Conservation (phyloP, 1,140 invertebrate genomes). For the Holcopasites calliopsidis region DNA sequence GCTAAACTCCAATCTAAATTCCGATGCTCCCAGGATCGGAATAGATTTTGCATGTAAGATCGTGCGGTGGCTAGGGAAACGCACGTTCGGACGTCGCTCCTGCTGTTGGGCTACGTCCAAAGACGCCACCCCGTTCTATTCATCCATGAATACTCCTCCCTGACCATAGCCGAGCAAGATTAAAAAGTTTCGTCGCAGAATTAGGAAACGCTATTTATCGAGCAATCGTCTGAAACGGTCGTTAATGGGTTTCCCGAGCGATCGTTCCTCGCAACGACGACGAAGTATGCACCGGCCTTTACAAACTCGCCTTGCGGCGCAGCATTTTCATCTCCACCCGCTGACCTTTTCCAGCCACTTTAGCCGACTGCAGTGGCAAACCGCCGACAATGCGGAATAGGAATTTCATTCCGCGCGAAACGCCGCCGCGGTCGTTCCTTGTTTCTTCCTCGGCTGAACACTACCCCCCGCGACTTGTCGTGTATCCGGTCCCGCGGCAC, state of each 20-base stretch:
- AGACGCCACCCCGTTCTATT: neutral
- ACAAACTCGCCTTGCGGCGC: slow-evolving; percentile 3
- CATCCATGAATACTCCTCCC: too few species aligned
- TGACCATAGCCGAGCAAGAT: neutral
- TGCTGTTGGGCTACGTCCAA: slow-evolving; percentile 16
- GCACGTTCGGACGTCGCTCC: neutral
- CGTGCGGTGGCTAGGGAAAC: neutral
- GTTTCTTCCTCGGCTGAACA: slow-evolving; percentile 6
- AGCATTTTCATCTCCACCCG: slow-evolving; percentile 21
- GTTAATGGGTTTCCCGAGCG: slow-evolving; percentile 25
- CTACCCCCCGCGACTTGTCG: neutral
- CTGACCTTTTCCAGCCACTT: slow-evolving; percentile 38
- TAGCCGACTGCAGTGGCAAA: slow-evolving; percentile 41
- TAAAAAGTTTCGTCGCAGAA: slow-evolving; percentile 9
- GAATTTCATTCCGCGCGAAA: slow-evolving; percentile 45
- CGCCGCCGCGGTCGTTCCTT: neutral
- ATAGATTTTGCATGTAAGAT: slow-evolving; percentile 34
- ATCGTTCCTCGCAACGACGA: slow-evolving; percentile 3
- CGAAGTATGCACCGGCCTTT: slow-evolving; percentile 6
- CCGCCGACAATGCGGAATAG: slow-evolving; percentile 46
- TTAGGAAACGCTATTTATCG: slow-evolving; percentile 15
- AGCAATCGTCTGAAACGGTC: slow-evolving; percentile 1
- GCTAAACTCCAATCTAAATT: slow-evolving; percentile 43
- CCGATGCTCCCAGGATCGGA: slow-evolving; percentile 33
- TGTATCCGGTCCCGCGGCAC: slow-evolving; percentile 11